Evolutionary conservation across 2,113 vertebrate genomes (phyloP).

Genomic region (Petrocephalus zakoni): DNA sequence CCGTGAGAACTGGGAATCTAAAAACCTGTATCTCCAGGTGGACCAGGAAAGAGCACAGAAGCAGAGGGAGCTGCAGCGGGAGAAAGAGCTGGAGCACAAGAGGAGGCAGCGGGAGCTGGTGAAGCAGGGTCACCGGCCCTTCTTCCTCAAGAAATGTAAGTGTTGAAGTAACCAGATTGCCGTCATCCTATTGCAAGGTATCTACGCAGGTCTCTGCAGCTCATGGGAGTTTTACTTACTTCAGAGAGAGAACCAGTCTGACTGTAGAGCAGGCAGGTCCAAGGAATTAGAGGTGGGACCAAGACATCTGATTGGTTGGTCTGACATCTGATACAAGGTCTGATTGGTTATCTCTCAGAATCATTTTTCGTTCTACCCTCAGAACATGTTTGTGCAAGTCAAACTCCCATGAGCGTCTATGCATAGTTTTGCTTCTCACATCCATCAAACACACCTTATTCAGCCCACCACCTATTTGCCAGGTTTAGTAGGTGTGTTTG

Average conservation of each 20-base stretch:
- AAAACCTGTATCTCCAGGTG: constrained; percentile 53
- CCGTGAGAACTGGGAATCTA: neutral
- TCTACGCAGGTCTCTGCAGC: neutral
- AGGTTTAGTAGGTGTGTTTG: neutral
- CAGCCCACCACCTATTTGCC: neutral
- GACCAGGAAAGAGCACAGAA: constrained; percentile 75
- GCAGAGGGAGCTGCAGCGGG: constrained; percentile 58
- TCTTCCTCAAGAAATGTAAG: constrained; percentile 88
- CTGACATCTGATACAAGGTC: too few relatives aligned
- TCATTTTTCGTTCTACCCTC: too few relatives aligned
- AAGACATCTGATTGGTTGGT: too few relatives aligned
- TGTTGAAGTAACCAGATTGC: neutral
- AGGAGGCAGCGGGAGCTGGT: constrained; percentile 69
- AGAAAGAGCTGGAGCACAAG: constrained; percentile 65
- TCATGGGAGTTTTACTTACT: too few relatives aligned
- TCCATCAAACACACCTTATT: neutral
- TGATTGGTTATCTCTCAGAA: too few relatives aligned
- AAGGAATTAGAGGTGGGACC: too few relatives aligned
- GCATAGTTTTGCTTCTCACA: neutral
- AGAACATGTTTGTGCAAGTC: too few relatives aligned
- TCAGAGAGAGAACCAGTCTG: too few relatives aligned
- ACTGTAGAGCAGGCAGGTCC: too few relatives aligned
- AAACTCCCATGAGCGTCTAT: too few relatives aligned
- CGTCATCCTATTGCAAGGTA: neutral
- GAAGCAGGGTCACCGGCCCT: constrained; percentile 73